These are phyloP conservation scores for Porphyrio hochstetteri DNA, from an alignment of 2,113 vertebrate species.

Conservation along the genomic window DNA sequence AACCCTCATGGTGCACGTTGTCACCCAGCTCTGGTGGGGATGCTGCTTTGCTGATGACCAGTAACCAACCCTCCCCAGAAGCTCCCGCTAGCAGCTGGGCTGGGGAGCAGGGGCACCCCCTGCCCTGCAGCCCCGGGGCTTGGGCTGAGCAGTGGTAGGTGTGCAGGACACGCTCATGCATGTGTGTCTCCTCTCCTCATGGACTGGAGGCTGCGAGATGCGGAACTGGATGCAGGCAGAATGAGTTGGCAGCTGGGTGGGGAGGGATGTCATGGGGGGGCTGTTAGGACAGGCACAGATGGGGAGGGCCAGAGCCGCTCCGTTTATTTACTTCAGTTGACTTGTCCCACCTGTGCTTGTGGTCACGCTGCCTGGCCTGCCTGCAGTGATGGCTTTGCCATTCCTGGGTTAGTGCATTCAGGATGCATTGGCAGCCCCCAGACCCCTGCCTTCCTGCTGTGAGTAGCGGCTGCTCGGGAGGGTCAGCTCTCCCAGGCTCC, in stretches of 20 bases:
- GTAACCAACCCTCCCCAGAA: no score
- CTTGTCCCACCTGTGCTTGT: not conserved
- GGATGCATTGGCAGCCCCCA: not conserved
- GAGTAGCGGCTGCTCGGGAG: not conserved
- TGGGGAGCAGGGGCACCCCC: not conserved
- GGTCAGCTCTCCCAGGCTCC: not conserved
- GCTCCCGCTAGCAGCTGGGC: not conserved
- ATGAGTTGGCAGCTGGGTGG: not conserved
- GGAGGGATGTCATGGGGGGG: rapidly evolving
- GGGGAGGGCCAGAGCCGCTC: not conserved
- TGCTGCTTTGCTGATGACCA: not conserved
- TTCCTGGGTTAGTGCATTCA: not conserved
- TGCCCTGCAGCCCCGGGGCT: not conserved
- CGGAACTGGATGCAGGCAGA: not conserved
- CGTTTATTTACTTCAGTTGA: not conserved
- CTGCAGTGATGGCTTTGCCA: not conserved
- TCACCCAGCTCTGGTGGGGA: not conserved
- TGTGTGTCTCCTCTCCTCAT: rapidly evolving
- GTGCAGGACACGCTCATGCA: rapidly evolving
- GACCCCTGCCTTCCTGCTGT: not conserved
- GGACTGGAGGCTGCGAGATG: not conserved
- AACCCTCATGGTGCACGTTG: not conserved
- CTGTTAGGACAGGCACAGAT: not conserved
- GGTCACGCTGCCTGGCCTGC: not conserved
- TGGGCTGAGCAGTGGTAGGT: not conserved